Conservation (phyloP, 1,140 invertebrate genomes). For the Camponotus floridanus region DNA sequence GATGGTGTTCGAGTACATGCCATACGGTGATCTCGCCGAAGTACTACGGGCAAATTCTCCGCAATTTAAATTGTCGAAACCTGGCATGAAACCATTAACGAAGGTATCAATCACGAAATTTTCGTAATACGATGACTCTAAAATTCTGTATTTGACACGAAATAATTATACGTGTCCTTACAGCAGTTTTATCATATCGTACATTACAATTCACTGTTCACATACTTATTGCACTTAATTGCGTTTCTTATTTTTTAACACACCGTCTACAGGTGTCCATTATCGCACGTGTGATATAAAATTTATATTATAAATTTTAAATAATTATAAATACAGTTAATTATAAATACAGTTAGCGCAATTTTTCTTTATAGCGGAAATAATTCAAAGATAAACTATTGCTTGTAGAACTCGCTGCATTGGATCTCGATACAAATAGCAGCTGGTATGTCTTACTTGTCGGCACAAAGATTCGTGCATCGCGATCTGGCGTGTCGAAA, state of each 20-base stretch:
- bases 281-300: not conserved
- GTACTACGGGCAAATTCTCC: slow-evolving; percentile 90
- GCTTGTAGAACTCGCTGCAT: slow-evolving; percentile 87
- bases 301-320: too few relatives aligned
- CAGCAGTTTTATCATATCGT: not conserved
- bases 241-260: not conserved
- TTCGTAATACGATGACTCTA: not conserved
- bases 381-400: slow-evolving; percentile 8
- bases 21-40: slow-evolving; percentile 94
- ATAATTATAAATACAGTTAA: too few relatives aligned
- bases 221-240: not conserved
- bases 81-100: slow-evolving; percentile 82
- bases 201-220: not conserved
- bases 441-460: slow-evolving; percentile 95
- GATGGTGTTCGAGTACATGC: slow-evolving; percentile 98
- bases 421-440: slow-evolving; percentile 90
- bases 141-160: not conserved
- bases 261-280: not conserved
- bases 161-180: not conserved
- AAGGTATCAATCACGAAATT: slow-evolving; percentile 79
- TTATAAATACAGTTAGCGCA: not conserved
- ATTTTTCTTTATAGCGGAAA: not conserved
- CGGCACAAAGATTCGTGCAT: slow-evolving; percentile 95
- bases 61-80: slow-evolving; percentile 82
- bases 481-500: slow-evolving; percentile 96